Percentiles rank a stretch among this genome's conserved stretches.
phyloP scores from a whole-genome alignment of 2,888 invertebrate species.

The Pseudococcus viburni region DNA sequence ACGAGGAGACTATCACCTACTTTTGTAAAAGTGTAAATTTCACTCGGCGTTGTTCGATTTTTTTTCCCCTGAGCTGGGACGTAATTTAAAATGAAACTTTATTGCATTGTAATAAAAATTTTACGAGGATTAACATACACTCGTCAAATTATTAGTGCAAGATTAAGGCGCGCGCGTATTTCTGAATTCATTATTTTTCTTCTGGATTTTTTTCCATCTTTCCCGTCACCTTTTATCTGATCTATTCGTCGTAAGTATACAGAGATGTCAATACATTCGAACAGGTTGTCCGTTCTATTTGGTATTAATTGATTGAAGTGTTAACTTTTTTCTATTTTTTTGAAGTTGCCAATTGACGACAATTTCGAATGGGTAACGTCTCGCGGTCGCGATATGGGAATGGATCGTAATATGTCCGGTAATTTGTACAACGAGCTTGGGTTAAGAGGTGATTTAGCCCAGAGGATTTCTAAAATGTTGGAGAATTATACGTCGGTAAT shows the following conservation, averaged over 20 bases:
- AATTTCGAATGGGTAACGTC: background rate
- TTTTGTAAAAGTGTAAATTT: conserved; percentile 58
- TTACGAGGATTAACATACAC: conserved; percentile 39
- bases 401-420: conserved; percentile 10
- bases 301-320: conserved; percentile 22
- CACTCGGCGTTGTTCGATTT: background rate
- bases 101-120: conserved; percentile 57
- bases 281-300: background rate
- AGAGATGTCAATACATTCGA: conserved; percentile 32
- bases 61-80: background rate
- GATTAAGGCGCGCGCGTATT: conserved; percentile 12
- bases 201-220: conserved; percentile 1
- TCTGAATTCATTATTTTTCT: conserved; percentile 52
- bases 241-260: background rate
- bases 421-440: background rate
- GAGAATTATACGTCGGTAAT: background rate
- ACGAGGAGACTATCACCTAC: conserved; percentile 60
- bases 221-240: conserved; percentile 2
- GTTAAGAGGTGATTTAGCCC: conserved; percentile 9
- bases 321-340: conserved; percentile 8
- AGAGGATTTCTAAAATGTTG: conserved; percentile 21
- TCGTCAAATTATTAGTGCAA: conserved; percentile 52
- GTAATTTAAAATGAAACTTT: conserved; percentile 45
- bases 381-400: background rate
- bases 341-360: background rate